Evolutionary conservation across 2,113 vertebrate genomes (phyloP).

Genomic region (Syngnathus floridae): DNA sequence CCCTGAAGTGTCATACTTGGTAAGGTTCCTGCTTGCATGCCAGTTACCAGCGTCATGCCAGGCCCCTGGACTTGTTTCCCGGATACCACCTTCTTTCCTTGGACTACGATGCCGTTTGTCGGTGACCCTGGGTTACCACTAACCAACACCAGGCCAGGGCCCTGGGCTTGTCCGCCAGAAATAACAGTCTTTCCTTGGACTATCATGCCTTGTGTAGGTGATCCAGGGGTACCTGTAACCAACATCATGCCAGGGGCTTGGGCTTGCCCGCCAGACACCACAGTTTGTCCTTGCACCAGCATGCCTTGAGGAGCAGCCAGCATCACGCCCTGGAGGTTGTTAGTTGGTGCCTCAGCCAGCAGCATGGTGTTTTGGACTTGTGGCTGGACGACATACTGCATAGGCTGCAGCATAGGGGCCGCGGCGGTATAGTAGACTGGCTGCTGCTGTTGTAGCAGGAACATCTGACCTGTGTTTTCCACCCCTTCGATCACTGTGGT

Average conservation of each 20-base stretch:
- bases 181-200: slow-evolving; percentile 11
- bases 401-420: slow-evolving; percentile 46
- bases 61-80: not conserved
- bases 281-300: slow-evolving; percentile 14
- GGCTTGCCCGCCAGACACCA: slow-evolving; percentile 5
- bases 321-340: slow-evolving; percentile 46
- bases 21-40: not conserved
- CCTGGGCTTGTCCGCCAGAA: slow-evolving; percentile 1
- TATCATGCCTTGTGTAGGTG: slow-evolving; percentile 8
- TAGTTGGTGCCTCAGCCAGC: slow-evolving; percentile 37
- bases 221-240: slow-evolving; percentile 9
- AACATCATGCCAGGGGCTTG: slow-evolving; percentile 30
- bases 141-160: slow-evolving; percentile 42
- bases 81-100: not conserved
- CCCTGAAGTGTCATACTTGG: slow-evolving; percentile 22
- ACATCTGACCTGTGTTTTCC: slow-evolving; percentile 39
- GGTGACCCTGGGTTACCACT: slow-evolving; percentile 16
- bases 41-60: not conserved
- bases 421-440: slow-evolving; percentile 58
- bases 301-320: slow-evolving; percentile 16
- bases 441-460: slow-evolving; percentile 63
- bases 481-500: slow-evolving; percentile 11
- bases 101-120: slow-evolving; percentile 18
- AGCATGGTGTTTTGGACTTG: slow-evolving; percentile 52
- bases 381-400: slow-evolving; percentile 58